Evolutionary conservation across 2,113 vertebrate genomes (phyloP).

Genomic region (Phaethon lepturus): DNA sequence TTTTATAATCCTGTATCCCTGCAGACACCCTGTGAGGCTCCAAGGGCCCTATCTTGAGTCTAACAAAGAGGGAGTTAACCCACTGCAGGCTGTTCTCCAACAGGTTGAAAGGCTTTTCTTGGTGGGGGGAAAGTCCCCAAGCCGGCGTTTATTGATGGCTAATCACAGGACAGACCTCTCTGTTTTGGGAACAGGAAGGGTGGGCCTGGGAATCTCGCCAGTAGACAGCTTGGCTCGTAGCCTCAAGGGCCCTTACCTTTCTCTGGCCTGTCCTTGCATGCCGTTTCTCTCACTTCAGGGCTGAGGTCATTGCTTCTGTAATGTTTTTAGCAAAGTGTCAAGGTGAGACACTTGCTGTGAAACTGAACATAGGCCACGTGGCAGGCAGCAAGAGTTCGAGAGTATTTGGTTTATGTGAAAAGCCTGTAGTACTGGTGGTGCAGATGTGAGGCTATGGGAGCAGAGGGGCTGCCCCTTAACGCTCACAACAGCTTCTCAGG

Average conservation of each 20-base stretch:
- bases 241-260: neutral
- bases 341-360: neutral
- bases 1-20: neutral
- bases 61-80: neutral
- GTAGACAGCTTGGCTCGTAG: neutral
- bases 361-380: rapidly evolving
- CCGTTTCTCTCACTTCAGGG: neutral
- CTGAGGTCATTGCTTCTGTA: neutral
- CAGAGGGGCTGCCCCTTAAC: neutral
- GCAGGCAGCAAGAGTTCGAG: neutral
- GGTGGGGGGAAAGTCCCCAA: neutral
- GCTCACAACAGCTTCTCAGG: neutral
- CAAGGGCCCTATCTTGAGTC: neutral
- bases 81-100: neutral
- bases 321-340: neutral
- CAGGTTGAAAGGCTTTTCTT: neutral
- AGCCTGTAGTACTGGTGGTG: neutral
- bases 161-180: neutral
- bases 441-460: neutral
- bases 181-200: neutral
- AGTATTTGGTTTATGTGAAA: neutral
- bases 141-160: neutral
- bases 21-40: neutral
- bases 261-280: neutral
- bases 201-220: neutral